Evolutionary conservation across 1,140 invertebrate species (phyloP).

Genomic region (Drosophila pallidifrons): DNA sequence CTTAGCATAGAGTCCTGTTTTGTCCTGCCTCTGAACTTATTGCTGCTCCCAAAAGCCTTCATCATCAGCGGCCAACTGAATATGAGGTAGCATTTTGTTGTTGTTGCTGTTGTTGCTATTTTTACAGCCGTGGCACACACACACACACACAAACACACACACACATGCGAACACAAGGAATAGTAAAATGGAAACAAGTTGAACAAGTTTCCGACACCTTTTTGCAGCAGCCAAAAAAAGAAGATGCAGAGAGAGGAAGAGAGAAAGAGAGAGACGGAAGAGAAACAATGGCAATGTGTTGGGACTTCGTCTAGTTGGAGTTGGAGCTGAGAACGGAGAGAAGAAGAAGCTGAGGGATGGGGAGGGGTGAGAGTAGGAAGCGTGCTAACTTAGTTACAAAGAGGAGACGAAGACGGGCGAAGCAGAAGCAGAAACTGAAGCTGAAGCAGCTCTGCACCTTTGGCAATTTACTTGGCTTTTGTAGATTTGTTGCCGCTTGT

Average conservation of each 20-base stretch:
- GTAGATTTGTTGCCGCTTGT: conserved; percentile 58
- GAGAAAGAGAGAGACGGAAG: not conserved
- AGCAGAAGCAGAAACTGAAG: no score
- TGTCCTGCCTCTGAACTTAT: not conserved
- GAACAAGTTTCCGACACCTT: conserved; percentile 82
- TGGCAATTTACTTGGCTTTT: conserved; percentile 54
- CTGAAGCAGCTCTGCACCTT: conserved; percentile 29
- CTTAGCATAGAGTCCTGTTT: not conserved
- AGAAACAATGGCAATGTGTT: conserved; percentile 65
- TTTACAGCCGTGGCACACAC: conserved; percentile 46
- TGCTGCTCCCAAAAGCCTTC: not conserved
- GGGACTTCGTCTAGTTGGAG: conserved; percentile 31
- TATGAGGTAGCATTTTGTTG: conserved; percentile 43
- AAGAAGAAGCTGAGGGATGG: not conserved
- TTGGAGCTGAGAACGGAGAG: conserved; percentile 16
- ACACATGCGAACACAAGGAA: conserved; percentile 27
- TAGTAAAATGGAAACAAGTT: conserved; percentile 81
- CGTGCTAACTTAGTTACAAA: conserved; percentile 66
- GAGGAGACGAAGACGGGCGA: not conserved
- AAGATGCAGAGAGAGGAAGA: conserved; percentile 9
- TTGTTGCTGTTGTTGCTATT: conserved; percentile 63
- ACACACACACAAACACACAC: conserved; percentile 22
- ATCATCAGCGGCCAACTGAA: conserved; percentile 21
- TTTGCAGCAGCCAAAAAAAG: conserved; percentile 54
- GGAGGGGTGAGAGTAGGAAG: not conserved